Evolutionary conservation across 2,888 invertebrate genomes (phyloP), one percentile per base, ranked within the genome.

Genomic region (Blastobasis adustella): DNA sequence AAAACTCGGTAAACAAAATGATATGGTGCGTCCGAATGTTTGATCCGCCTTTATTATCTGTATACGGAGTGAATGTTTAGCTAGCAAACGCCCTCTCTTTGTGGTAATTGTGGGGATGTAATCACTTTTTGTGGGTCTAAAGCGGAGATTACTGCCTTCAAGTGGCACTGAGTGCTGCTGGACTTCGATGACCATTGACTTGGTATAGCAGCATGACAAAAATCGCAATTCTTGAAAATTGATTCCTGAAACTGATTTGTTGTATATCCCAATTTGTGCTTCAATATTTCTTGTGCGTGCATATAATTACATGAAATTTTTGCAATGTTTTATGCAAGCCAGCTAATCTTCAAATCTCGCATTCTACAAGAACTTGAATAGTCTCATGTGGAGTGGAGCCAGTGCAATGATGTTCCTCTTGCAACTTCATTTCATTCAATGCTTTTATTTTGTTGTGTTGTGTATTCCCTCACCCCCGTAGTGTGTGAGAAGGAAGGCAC

Each of bases 1-100:
- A 84, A 88, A 84, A 84, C 82, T 87, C 79, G 78, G 88, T 88
- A 88, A 88, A 88, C 87, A 88, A 86, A 85, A 87, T 87, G 82
- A 87, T 86, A 87, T 76, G 80, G 79, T 79, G 71, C 79, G 80
- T 82, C 78, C 81, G 79, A 86, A 84, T 86, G 84, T 85, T 86
- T 86, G 83, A 86, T 85, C 85, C 86, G 73, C 77, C 82, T 87
- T 86, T 85, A 87, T 82, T 84, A 83, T 84, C 79, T 82, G 80
- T 83, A 77, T 76, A 82, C 77, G 76, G 71, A 79, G 73, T 62
- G 70, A 76, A 77, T 82, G 78, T 85, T 83, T 80, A 72, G 66
- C 78, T 75, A 76, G 77, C 75, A 76, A 77, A 80, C 77, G 74
- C 67, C 72, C 73, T 76, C 70, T 68, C 72, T 81, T 80, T 79